These are phyloP conservation scores for Sebastes melanostomus DNA, from an alignment of 2,797 vertebrate species.

Conservation along the genomic window DNA sequence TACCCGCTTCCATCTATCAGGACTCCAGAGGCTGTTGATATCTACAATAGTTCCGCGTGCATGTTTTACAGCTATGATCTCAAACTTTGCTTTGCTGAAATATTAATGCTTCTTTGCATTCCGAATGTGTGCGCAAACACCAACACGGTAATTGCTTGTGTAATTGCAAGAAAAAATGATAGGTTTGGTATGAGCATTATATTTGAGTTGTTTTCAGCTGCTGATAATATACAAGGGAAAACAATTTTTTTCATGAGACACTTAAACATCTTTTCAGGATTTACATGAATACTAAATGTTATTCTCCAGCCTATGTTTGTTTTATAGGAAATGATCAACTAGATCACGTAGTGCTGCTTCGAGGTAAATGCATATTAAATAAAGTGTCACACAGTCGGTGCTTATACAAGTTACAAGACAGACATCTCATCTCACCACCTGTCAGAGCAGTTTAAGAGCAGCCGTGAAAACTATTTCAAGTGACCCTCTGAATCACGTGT, in stretches of 20 bases:
- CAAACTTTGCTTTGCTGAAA: constrained; percentile 56
- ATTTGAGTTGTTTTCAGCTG: constrained; percentile 17
- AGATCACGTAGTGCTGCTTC: neutral
- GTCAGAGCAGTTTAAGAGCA: constrained; percentile 46
- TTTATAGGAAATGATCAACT: neutral
- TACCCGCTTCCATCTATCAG: neutral
- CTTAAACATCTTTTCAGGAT: neutral
- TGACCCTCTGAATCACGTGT: constrained; percentile 32
- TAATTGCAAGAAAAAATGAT: constrained; percentile 59
- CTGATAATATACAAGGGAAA: neutral
- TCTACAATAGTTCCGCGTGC: neutral
- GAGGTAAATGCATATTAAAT: neutral
- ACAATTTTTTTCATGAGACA: neutral
- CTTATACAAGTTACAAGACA: constrained; percentile 29
- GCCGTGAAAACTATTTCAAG: constrained; percentile 38
- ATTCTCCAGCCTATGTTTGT: neutral
- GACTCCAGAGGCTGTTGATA: constrained; percentile 22
- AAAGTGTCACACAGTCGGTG: neutral
- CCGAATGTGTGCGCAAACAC: constrained; percentile 22
- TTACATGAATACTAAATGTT: constrained; percentile 5
- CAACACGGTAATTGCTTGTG: constrained; percentile 54
- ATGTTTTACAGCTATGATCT: constrained; percentile 23
- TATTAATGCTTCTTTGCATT: constrained; percentile 64
- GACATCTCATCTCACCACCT: constrained; percentile 35
- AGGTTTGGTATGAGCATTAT: constrained; percentile 25